phyloP scores from a whole-genome alignment of 2,888 invertebrate genomes.

The Tetropium fuscum region DNA sequence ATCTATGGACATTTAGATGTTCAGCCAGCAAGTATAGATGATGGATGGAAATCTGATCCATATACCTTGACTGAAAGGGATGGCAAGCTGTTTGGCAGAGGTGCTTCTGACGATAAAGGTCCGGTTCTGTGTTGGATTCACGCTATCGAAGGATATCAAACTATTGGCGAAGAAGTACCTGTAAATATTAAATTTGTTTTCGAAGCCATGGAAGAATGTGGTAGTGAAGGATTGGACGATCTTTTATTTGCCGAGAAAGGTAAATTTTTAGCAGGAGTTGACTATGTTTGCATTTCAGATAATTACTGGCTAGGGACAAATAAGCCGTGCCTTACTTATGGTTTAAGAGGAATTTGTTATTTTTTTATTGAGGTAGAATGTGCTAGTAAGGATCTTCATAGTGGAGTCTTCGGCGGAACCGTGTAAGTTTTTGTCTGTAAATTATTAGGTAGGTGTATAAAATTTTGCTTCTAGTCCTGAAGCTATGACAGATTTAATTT shows the following conservation, averaged over 20 bases:
- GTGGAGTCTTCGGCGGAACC: constrained; percentile 95
- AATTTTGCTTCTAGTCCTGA: constrained; percentile 72
- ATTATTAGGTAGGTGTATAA: background rate
- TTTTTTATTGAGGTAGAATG: constrained; percentile 91
- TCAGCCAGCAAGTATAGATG: constrained; percentile 92
- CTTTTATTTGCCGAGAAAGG: constrained; percentile 79
- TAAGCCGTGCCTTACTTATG: constrained; percentile 98
- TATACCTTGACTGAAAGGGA: constrained; percentile 90
- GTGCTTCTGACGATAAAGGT: constrained; percentile 90
- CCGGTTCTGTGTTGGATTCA: constrained; percentile 96
- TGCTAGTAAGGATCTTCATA: constrained; percentile 93
- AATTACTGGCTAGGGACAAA: constrained; percentile 98
- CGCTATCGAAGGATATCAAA: constrained; percentile 89
- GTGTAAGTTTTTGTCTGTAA: constrained; percentile 80
- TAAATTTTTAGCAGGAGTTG: constrained; percentile 84
- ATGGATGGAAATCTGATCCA: constrained; percentile 97
- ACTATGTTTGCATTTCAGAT: constrained; percentile 97
- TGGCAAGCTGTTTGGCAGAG: constrained; percentile 92
- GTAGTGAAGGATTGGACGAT: constrained; percentile 95
- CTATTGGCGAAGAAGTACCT: constrained; percentile 71
- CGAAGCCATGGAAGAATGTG: constrained; percentile 99
- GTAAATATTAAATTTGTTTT: constrained; percentile 90
- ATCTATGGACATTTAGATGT: constrained; percentile 99
- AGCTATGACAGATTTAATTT: constrained; percentile 92
- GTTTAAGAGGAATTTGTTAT: constrained; percentile 93